Conservation (phyloP, 2,888 invertebrate genomes). For the Enchytraeus crypticus region DNA sequence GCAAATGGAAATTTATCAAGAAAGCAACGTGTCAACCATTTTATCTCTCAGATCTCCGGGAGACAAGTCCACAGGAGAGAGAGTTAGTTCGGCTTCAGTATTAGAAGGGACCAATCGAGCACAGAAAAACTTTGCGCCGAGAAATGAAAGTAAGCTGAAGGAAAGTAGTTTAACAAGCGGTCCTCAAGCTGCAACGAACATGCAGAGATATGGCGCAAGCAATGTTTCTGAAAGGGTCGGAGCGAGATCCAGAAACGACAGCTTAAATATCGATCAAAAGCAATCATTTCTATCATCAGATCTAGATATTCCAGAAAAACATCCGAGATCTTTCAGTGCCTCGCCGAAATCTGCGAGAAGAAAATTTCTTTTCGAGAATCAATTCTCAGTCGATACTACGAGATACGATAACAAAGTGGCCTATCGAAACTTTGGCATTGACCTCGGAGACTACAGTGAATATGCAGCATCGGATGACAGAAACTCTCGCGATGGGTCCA, state of each 20-base stretch:
- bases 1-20: too few species aligned
- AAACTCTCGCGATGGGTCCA: too few species aligned
- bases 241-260: too few species aligned
- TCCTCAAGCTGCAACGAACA: not conserved
- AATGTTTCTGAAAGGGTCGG: too few species aligned
- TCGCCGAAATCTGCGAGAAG: slow-evolving; percentile 16
- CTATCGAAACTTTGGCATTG: too few species aligned
- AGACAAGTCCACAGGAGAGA: not conserved
- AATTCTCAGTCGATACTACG: not conserved
- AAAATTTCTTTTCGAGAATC: slow-evolving; percentile 19
- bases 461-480: too few species aligned
- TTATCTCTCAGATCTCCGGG: not conserved
- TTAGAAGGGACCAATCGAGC: too few species aligned
- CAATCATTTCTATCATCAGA: too few species aligned
- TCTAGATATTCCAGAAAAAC: not conserved
- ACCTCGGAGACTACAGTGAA: too few species aligned
- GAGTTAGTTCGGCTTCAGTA: not conserved
- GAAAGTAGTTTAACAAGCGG: not conserved
- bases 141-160: not conserved
- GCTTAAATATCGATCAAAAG: too few species aligned
- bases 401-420: too few species aligned
- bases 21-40: not conserved
- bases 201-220: not conserved
- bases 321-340: slow-evolving; percentile 9
- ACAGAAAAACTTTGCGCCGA: too few species aligned